Conservation (phyloP, 2,888 invertebrate genomes). For the Cybosia mesomella region DNA sequence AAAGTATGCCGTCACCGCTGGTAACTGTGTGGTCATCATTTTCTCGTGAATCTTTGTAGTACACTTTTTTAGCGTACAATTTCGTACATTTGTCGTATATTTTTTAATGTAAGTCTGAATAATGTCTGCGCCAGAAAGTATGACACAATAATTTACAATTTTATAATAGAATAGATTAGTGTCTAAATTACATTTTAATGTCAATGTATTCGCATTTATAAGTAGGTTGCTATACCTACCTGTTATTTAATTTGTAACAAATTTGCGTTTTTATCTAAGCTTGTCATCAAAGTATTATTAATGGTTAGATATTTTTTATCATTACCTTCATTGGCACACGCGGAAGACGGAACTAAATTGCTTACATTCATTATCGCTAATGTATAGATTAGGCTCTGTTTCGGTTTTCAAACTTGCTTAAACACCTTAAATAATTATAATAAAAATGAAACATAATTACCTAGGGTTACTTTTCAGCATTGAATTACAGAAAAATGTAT, state of each 20-base stretch:
- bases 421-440: too few relatives aligned
- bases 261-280: background rate
- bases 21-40: too few relatives aligned
- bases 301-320: background rate
- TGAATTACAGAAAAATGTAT: too few relatives aligned
- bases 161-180: too few relatives aligned
- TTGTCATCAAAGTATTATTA: constrained; percentile 1
- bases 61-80: too few relatives aligned
- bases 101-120: too few relatives aligned
- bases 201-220: background rate
- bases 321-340: background rate
- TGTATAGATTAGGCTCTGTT: background rate
- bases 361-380: background rate
- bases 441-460: background rate
- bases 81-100: too few relatives aligned
- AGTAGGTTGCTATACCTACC: background rate
- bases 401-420: background rate
- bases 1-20: too few relatives aligned
- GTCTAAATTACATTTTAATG: background rate
- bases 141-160: too few relatives aligned
- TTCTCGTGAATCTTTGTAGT: too few relatives aligned
- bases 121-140: too few relatives aligned
- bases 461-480: background rate
- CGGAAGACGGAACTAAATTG: background rate
- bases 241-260: background rate